These are phyloP conservation scores for Chorisops tibialis DNA, from an alignment of 2,888 invertebrate genomes.

Conservation along the genomic window DNA sequence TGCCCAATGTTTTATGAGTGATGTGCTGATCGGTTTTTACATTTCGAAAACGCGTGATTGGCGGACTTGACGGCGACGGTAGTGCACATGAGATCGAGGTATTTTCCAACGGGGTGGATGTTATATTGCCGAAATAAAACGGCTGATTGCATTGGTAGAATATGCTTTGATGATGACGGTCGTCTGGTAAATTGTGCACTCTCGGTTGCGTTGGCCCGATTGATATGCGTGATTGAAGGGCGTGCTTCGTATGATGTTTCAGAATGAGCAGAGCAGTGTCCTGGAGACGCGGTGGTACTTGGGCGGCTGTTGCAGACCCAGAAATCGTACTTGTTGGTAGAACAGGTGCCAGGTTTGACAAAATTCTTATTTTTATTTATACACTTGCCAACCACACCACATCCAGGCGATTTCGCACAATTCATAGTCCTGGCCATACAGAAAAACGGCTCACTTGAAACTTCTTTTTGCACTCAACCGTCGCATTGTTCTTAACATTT, in stretches of 20 bases:
- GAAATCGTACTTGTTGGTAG: conserved; percentile 45
- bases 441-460: conserved; percentile 6
- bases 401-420: conserved; percentile 5
- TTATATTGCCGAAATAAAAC: conserved; percentile 18
- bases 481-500: neutral
- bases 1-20: conserved; percentile 3
- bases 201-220: conserved; percentile 35
- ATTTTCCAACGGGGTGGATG: conserved; percentile 20
- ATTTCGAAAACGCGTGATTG: conserved; percentile 8
- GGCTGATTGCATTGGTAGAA: conserved; percentile 25
- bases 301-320: conserved; percentile 41
- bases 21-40: conserved; percentile 7
- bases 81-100: conserved; percentile 20
- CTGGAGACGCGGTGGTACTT: conserved; percentile 29
- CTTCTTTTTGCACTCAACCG: neutral
- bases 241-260: conserved; percentile 31
- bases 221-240: conserved; percentile 11
- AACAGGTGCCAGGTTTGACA: conserved; percentile 49
- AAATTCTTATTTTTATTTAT: conserved; percentile 16
- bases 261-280: conserved; percentile 30
- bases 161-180: conserved; percentile 15
- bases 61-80: conserved; percentile 25
- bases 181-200: neutral
- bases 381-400: conserved; percentile 25
- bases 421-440: conserved; percentile 19